Evolutionary conservation across 2,797 vertebrate species (phyloP).

Genomic region (Amblyopsis hoosieri): DNA sequence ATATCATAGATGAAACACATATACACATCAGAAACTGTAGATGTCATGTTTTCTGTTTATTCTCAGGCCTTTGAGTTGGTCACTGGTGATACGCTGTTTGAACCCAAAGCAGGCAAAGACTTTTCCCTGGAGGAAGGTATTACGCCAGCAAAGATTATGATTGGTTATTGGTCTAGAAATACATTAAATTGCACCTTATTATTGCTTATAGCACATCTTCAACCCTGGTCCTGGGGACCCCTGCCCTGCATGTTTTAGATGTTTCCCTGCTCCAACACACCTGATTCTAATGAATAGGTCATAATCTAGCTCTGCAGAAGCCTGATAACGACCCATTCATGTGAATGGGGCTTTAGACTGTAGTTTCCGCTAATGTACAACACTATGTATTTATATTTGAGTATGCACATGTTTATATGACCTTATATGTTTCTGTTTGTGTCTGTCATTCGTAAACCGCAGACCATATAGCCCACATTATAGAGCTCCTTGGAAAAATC

Average conservation of each 20-base stretch:
- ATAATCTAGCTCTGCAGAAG: too few relatives aligned
- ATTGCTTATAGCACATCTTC: too few relatives aligned
- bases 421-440: not conserved
- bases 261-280: too few relatives aligned
- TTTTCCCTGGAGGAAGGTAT: conserved; percentile 87
- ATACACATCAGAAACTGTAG: not conserved
- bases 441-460: conserved; percentile 26
- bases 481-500: conserved; percentile 85
- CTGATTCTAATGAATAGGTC: too few relatives aligned
- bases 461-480: conserved; percentile 87
- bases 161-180: conserved; percentile 18
- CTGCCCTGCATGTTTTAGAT: too few relatives aligned
- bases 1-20: too few relatives aligned
- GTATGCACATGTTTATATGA: not conserved
- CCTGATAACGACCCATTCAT: too few relatives aligned
- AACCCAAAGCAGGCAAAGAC: conserved; percentile 78
- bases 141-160: conserved; percentile 8
- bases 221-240: too few relatives aligned
- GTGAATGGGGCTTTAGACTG: too few relatives aligned
- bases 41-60: conserved; percentile 31
- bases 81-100: conserved; percentile 83
- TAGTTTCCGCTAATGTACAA: too few relatives aligned
- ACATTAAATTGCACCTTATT: conserved; percentile 26
- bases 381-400: too few relatives aligned
- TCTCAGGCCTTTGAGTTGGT: conserved; percentile 85